phyloP scores from a whole-genome alignment of 2,888 invertebrate genomes.

The Pocota personata region DNA sequence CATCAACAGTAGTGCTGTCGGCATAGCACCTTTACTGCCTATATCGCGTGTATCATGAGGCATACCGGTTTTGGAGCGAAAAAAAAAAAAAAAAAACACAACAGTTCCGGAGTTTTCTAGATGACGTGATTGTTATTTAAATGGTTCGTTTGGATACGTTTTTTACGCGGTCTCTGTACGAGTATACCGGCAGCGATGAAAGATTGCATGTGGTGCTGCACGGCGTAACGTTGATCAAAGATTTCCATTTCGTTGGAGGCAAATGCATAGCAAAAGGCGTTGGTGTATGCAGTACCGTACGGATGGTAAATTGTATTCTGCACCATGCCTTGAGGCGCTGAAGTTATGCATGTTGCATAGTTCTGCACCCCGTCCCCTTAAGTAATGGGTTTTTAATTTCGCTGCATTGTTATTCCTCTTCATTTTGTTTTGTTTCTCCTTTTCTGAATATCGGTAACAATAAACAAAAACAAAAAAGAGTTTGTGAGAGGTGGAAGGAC shows the following conservation, averaged over 20 bases:
- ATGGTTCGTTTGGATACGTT: conserved; percentile 44
- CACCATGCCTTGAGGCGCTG: conserved; percentile 30
- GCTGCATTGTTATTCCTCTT: conserved; percentile 29
- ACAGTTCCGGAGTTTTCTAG: conserved; percentile 57
- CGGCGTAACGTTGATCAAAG: conserved; percentile 44
- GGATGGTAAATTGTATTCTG: background rate
- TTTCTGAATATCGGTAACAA: conserved; percentile 12
- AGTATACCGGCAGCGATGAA: conserved; percentile 21
- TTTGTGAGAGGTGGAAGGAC: background rate
- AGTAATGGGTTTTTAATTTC: conserved; percentile 67
- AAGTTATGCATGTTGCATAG: conserved; percentile 61
- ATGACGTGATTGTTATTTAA: conserved; percentile 65
- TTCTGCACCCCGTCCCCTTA: conserved; percentile 28
- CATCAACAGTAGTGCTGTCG: conserved; percentile 38
- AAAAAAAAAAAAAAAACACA: conserved; percentile 1
- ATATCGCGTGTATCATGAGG: conserved; percentile 24
- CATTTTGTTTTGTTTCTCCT: background rate
- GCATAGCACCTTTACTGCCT: background rate
- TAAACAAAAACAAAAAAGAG: conserved; percentile 38
- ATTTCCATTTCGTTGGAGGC: conserved; percentile 42
- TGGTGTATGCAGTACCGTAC: background rate
- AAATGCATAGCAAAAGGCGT: conserved; percentile 27
- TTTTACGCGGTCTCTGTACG: conserved; percentile 6
- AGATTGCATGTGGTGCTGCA: conserved; percentile 61
- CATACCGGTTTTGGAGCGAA: conserved; percentile 2